A percentile compares a stretch with the other conserved stretches of the same genome.
phyloP scores from a whole-genome alignment of 2,888 invertebrate species.

The Amphipoea oculea region DNA sequence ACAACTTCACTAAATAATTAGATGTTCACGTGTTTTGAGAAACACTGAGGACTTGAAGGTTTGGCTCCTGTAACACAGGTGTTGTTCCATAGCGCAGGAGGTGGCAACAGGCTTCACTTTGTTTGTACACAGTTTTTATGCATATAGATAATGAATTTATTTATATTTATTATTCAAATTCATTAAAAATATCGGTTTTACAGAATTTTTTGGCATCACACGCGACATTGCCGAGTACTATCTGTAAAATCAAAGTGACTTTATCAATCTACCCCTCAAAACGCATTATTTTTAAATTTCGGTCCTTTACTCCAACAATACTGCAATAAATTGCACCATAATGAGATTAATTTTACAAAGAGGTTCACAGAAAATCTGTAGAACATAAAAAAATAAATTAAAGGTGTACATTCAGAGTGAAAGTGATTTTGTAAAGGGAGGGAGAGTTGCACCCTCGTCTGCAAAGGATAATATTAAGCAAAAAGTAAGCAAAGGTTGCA shows the following conservation, averaged over 20 bases:
- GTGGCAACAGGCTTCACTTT: too few relatives aligned
- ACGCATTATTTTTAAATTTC: not conserved
- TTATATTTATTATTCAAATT: too few relatives aligned
- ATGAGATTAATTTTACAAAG: constrained; percentile 46
- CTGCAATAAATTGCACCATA: constrained; percentile 38
- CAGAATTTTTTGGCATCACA: not conserved
- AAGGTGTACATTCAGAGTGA: constrained; percentile 82
- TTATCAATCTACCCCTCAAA: not conserved
- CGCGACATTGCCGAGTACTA: not conserved
- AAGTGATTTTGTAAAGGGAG: constrained; percentile 84
- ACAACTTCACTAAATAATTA: too few relatives aligned
- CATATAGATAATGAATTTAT: too few relatives aligned
- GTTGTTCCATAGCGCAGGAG: too few relatives aligned
- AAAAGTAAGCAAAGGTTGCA: constrained; percentile 75
- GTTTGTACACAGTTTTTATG: too few relatives aligned
- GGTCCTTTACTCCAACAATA: not conserved
- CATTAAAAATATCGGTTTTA: not conserved
- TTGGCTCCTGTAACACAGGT: too few relatives aligned
- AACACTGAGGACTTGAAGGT: too few relatives aligned
- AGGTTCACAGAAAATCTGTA: constrained; percentile 45
- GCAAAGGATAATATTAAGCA: constrained; percentile 85
- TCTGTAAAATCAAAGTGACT: not conserved
- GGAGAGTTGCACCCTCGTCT: constrained; percentile 85
- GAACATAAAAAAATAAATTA: constrained; percentile 65
- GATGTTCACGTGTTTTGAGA: too few relatives aligned